Conservation (phyloP, 2,888 invertebrate genomes). For the Dryocosmus kuriphilus region DNA sequence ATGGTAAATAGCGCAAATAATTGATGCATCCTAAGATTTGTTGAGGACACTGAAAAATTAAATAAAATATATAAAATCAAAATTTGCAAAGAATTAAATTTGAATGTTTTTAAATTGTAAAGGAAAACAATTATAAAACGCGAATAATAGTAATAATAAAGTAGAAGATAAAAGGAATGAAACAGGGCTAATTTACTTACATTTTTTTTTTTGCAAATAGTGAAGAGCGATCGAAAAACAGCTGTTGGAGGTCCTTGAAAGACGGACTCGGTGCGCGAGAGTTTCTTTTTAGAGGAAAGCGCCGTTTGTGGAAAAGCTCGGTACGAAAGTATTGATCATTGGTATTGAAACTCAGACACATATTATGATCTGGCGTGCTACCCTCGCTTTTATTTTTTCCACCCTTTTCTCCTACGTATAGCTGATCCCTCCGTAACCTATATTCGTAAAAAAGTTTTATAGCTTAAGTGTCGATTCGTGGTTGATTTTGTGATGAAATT, state of each 20-base stretch:
- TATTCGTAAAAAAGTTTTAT: not conserved
- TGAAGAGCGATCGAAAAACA: conserved; percentile 6
- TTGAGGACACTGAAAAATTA: not conserved
- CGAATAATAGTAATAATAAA: no score
- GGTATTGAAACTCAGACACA: conserved; percentile 45
- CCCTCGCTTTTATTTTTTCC: conserved; percentile 18
- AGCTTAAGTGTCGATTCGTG: not conserved
- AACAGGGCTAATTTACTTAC: not conserved
- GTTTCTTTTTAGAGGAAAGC: conserved; percentile 51
- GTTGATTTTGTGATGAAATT: not conserved
- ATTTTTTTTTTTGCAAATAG: conserved; percentile 1
- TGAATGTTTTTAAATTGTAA: not conserved
- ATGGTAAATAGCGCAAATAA: conserved; percentile 58
- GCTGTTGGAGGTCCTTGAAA: conserved; percentile 44
- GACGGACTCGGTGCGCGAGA: not conserved
- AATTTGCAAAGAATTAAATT: not conserved
- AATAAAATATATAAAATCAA: not conserved
- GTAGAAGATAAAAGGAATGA: not conserved
- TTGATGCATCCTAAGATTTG: conserved; percentile 55
- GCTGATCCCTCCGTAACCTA: not conserved
- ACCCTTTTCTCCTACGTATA: not conserved
- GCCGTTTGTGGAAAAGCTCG: conserved; percentile 59
- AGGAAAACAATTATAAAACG: not conserved
- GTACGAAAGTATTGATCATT: conserved; percentile 70
- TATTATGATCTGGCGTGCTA: not conserved